These are phyloP conservation scores for Trachops cirrhosus DNA, from an alignment of 2,797 vertebrate genomes.

Conservation along the genomic window DNA sequence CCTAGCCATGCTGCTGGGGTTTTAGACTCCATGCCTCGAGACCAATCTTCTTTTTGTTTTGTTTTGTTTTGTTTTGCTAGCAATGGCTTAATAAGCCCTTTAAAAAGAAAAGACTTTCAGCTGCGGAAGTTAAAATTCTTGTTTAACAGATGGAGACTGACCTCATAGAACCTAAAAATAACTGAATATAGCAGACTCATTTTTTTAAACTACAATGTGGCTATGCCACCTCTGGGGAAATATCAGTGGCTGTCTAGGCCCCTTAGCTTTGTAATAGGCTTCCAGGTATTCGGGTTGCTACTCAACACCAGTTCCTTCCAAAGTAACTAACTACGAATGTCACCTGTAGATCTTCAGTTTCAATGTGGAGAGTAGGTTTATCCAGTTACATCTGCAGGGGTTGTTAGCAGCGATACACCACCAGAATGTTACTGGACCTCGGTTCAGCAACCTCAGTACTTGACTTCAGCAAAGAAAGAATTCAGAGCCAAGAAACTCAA, in stretches of 20 bases:
- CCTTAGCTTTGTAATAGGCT: not conserved
- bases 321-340: not conserved
- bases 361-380: not conserved
- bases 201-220: conserved; percentile 20
- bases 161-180: not conserved
- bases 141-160: not conserved
- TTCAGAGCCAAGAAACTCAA: not conserved
- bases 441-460: not conserved
- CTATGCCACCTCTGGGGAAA: not conserved
- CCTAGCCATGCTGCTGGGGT: not conserved
- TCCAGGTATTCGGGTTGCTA: not conserved
- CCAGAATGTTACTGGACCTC: not conserved
- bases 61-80: not conserved
- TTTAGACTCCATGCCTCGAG: not conserved
- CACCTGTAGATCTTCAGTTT: not conserved
- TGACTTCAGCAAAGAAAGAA: not conserved
- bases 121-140: not conserved
- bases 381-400: not conserved
- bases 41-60: not conserved
- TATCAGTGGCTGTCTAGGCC: not conserved
- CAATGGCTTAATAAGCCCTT: not conserved
- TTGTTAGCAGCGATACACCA: not conserved
- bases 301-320: not conserved
- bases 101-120: not conserved
- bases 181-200: not conserved